Base-by-base conservation (phyloP, 2,797 vertebrate genomes). In the Oryzias dopingdopingensis region DNA sequence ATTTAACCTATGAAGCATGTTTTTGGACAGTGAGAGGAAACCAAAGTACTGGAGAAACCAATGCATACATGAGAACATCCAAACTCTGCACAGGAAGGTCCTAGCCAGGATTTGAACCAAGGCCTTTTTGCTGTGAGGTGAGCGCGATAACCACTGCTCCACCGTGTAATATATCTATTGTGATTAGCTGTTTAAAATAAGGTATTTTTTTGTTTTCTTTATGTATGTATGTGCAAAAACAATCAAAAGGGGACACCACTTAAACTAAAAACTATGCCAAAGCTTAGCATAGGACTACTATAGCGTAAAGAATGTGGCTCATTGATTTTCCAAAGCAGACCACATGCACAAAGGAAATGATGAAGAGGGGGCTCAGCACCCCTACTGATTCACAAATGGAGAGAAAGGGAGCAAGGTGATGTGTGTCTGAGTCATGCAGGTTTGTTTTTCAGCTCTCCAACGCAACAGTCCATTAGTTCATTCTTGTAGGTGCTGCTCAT, bases 401-500 rank as follows among this genome's bases (percentile, higher is more conserved):
- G 55, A 51, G 58, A 49, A 56, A 7, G 64, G 57, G 62, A 72
- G 56, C 82, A 77, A 80, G 76, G 63, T 80, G 77, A 83, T 83
- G 84, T 86, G 80, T 84, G 77, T 83, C 82, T 85, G 83, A 84
- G 78, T 86, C 84, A 86, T 85, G 74, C 42, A 59, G 79, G 70
- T 86, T 86, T 85, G 81, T 86, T 90, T 86, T 88, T 84, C 80
- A 80, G 83, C 83, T 76, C 76, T 67, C 81, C 83, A 85, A 76
- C 80, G 86, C 81, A 83, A 77, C 76, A 86, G 88, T 85, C 87
- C 87, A 89, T 89, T 87, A 83, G 81, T 79, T 87, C 80, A 76
- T 84, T 87, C 81, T 85, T 88, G 74, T 76, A 81, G 64, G 66
- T 70, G 72, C 78, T 81, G 74, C 77, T 88, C 82, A 85, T 89